These are phyloP conservation scores for Tylochromis polylepis DNA, from an alignment of 2,113 vertebrate species.

Conservation along the genomic window DNA sequence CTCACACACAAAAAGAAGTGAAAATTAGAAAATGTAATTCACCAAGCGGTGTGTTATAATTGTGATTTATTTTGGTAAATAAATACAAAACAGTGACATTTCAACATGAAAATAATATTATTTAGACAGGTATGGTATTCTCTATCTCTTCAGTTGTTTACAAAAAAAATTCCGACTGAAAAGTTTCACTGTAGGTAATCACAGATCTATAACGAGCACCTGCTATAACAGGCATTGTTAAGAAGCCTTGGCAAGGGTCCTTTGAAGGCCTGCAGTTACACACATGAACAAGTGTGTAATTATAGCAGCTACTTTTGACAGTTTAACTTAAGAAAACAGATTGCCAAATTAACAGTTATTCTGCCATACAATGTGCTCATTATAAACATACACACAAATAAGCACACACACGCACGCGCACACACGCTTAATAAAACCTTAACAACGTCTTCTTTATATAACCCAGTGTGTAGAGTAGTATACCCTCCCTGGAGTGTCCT, in stretches of 20 bases:
- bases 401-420: background rate
- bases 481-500: slow-evolving; percentile 17
- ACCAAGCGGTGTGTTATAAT: slow-evolving; percentile 15
- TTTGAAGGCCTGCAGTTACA: slow-evolving; percentile 43
- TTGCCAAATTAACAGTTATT: slow-evolving; percentile 59
- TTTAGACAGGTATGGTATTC: slow-evolving; percentile 19
- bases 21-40: background rate
- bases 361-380: slow-evolving; percentile 54
- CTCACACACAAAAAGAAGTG: background rate
- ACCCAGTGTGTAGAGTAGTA: background rate
- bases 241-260: slow-evolving; percentile 44
- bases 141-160: slow-evolving; percentile 31
- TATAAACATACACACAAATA: slow-evolving; percentile 34
- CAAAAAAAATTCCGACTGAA: slow-evolving; percentile 26
- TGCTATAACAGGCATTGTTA: slow-evolving; percentile 45
- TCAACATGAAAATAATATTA: slow-evolving; percentile 61
- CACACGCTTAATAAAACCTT: slow-evolving; percentile 18
- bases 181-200: slow-evolving; percentile 27
- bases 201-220: slow-evolving; percentile 49
- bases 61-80: slow-evolving; percentile 67
- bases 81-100: slow-evolving; percentile 69
- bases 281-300: slow-evolving; percentile 45
- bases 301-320: slow-evolving; percentile 54
- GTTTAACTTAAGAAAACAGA: slow-evolving; percentile 57
- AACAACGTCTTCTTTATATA: slow-evolving; percentile 17